phyloP scores from a whole-genome alignment of 1,140 invertebrate genomes.

The Eciton burchellii region DNA sequence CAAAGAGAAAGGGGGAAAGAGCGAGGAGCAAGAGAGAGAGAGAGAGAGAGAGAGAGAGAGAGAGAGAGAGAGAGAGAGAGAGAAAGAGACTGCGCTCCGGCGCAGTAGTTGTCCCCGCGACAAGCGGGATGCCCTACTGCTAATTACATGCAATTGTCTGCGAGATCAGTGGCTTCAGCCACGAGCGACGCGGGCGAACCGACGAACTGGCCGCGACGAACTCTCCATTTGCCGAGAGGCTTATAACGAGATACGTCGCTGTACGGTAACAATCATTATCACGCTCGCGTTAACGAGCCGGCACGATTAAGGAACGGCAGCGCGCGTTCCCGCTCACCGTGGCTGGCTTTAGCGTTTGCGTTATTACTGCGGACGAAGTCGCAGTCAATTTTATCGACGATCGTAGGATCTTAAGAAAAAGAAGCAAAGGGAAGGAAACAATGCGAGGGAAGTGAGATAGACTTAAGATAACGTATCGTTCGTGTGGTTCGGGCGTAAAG shows the following conservation, averaged over 20 bases:
- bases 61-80: constrained; percentile 31
- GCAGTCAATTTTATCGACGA: too few species aligned
- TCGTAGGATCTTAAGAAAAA: not conserved
- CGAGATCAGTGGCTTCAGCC: constrained; percentile 65
- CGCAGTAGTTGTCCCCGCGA: constrained; percentile 54
- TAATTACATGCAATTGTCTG: constrained; percentile 76
- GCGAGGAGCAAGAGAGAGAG: not conserved
- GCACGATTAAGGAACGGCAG: constrained; percentile 56
- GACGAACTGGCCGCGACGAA: not conserved
- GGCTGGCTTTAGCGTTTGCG: not conserved
- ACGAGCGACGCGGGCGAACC: constrained; percentile 24
- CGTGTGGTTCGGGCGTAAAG: constrained; percentile 5
- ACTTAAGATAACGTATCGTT: constrained; percentile 1
- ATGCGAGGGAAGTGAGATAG: constrained; percentile 5
- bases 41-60: not conserved
- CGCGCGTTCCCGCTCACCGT: constrained; percentile 3
- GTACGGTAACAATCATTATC: constrained; percentile 72
- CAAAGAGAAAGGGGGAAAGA: not conserved
- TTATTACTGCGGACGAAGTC: too few species aligned
- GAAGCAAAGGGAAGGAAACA: constrained; percentile 1
- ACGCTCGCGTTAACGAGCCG: constrained; percentile 65
- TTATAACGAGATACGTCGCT: constrained; percentile 59
- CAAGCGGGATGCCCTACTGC: constrained; percentile 57
- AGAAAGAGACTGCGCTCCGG: constrained; percentile 56
- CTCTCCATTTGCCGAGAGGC: constrained; percentile 39